phyloP scores from a whole-genome alignment of 2,888 invertebrate genomes.

The Pseudanteris insignis region DNA sequence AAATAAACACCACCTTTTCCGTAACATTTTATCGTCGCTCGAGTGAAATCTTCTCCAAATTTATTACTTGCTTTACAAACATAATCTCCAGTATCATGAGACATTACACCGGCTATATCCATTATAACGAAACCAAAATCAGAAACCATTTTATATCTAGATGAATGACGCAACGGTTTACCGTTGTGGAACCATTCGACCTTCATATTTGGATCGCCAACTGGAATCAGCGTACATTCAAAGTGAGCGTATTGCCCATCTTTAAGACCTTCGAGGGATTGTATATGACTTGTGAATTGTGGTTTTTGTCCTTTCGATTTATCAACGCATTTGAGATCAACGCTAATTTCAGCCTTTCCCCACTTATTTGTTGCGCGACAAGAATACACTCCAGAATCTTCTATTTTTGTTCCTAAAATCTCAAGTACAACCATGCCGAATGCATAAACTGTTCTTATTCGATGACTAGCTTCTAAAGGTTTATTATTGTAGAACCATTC shows the following conservation, averaged over 20 bases:
- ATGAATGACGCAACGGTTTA: conserved; percentile 86
- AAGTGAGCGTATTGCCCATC: conserved; percentile 95
- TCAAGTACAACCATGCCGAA: conserved; percentile 98
- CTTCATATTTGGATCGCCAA: conserved; percentile 89
- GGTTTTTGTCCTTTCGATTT: conserved; percentile 87
- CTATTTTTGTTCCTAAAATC: conserved; percentile 91
- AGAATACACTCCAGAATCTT: conserved; percentile 90
- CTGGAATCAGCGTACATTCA: conserved; percentile 87
- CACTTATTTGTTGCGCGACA: conserved; percentile 90
- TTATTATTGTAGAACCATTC: conserved; percentile 97
- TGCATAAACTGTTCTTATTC: conserved; percentile 92
- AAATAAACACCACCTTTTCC: conserved; percentile 87
- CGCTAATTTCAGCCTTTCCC: conserved; percentile 87
- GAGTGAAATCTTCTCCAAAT: conserved; percentile 88
- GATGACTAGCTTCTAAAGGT: conserved; percentile 85
- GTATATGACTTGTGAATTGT: conserved; percentile 86
- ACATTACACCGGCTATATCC: conserved; percentile 96
- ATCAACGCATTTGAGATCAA: conserved; percentile 83
- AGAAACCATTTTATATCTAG: conserved; percentile 94
- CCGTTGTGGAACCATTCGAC: conserved; percentile 98
- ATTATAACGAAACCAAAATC: conserved; percentile 98
- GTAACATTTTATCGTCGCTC: conserved; percentile 83
- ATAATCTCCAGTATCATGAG: conserved; percentile 92
- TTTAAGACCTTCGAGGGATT: conserved; percentile 83
- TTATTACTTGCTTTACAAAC: conserved; percentile 91